Percentiles rank a stretch among this genome's conserved stretches.
Conservation (phyloP, 2,113 vertebrate species). For the Rhynchomys soricoides region DNA sequence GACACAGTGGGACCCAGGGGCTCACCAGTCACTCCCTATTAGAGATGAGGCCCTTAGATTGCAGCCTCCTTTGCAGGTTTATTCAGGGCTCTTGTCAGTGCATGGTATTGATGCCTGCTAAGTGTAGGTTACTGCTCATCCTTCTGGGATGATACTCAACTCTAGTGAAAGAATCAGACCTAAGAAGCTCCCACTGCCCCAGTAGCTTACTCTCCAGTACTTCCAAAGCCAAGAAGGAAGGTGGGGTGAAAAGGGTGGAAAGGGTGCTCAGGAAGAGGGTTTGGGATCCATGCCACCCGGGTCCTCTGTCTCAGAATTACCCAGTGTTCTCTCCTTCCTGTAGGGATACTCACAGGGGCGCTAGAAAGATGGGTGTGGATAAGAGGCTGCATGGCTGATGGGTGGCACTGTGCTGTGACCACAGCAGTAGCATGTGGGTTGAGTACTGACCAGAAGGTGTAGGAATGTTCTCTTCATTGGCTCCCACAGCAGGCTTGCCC, state of each 20-base stretch:
- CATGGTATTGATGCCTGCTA: background rate
- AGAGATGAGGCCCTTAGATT: background rate
- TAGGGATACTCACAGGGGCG: background rate
- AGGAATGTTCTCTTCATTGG: rapidly evolving
- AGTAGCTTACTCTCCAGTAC: background rate
- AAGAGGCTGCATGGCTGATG: background rate
- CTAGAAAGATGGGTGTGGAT: background rate
- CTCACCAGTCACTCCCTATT: background rate
- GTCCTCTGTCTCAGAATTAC: background rate
- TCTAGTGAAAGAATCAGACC: background rate
- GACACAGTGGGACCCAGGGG: background rate
- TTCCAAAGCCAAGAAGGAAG: background rate
- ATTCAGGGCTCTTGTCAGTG: background rate
- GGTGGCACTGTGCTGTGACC: background rate
- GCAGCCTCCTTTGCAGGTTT: background rate
- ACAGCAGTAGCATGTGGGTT: background rate
- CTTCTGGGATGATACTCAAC: background rate
- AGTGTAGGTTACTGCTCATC: no score
- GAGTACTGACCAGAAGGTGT: rapidly evolving
- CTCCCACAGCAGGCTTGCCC: background rate
- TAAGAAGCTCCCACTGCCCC: background rate
- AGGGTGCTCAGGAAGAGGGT: background rate
- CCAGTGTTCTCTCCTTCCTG: background rate
- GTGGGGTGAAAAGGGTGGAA: background rate
- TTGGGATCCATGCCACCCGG: background rate